phyloP scores from a whole-genome alignment of 2,797 vertebrate genomes.

The Brachymystax lenok region DNA sequence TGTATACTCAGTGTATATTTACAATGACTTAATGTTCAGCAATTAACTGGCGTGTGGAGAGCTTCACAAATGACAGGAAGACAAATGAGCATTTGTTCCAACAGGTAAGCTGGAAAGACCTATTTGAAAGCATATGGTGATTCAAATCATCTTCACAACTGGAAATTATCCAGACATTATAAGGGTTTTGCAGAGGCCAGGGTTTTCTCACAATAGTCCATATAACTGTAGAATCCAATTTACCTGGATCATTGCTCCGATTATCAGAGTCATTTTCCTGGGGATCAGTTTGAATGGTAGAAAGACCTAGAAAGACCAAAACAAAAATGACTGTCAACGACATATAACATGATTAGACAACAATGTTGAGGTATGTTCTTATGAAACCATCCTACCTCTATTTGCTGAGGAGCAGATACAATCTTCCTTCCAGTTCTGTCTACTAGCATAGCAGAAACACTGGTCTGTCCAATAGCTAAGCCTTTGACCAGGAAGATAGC shows the following conservation, averaged over 20 bases:
- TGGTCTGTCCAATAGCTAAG: constrained; percentile 86
- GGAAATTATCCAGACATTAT: constrained; percentile 19
- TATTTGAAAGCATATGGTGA: constrained; percentile 34
- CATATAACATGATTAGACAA: background rate
- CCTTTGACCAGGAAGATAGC: constrained; percentile 86
- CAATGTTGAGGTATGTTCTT: background rate
- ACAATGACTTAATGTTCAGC: constrained; percentile 27
- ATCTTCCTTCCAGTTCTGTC: constrained; percentile 82
- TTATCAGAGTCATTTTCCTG: constrained; percentile 87
- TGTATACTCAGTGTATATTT: constrained; percentile 4
- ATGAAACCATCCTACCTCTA: constrained; percentile 80
- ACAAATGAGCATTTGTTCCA: constrained; percentile 33
- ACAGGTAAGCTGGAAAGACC: constrained; percentile 24
- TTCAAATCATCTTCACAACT: constrained; percentile 32
- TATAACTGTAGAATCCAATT: constrained; percentile 6
- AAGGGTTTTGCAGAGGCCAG: constrained; percentile 19
- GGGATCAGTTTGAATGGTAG: constrained; percentile 91
- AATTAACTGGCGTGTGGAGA: constrained; percentile 33
- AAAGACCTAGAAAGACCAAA: constrained; percentile 82
- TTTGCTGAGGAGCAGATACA: constrained; percentile 84
- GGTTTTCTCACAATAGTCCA: constrained; percentile 14
- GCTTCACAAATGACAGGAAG: constrained; percentile 40
- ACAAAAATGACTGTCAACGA: background rate
- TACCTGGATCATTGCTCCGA: constrained; percentile 93
- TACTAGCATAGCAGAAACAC: constrained; percentile 80